Conservation (phyloP, 2,797 vertebrate genomes). For the Crocidura indochinensis region DNA sequence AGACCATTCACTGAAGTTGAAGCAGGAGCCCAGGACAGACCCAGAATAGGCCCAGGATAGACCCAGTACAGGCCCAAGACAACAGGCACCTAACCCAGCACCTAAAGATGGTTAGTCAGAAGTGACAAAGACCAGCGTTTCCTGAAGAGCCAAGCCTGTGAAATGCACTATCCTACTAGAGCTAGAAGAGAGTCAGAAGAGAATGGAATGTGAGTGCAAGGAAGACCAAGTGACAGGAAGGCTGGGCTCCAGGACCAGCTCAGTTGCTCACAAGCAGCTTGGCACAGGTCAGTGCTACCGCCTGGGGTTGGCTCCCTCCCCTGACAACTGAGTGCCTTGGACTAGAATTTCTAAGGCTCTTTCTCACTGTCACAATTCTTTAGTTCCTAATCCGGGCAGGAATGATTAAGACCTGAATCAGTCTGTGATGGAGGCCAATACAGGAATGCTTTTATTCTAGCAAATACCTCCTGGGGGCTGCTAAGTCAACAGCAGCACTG, state of each 20-base stretch:
- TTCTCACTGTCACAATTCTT: neutral
- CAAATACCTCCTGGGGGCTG: fast-evolving
- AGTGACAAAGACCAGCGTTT: neutral
- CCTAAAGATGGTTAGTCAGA: neutral
- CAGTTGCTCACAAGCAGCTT: too few relatives aligned
- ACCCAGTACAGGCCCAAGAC: too few relatives aligned
- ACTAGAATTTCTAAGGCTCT: neutral
- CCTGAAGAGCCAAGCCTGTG: neutral
- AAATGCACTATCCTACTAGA: neutral
- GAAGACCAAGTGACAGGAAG: neutral
- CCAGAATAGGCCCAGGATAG: too few relatives aligned
- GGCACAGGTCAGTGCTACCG: neutral
- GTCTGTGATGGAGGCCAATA: fast-evolving
- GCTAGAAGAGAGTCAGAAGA: neutral
- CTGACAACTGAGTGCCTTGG: neutral
- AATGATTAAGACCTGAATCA: neutral
- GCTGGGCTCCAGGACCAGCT: neutral
- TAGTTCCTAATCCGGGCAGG: neutral
- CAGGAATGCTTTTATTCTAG: neutral
- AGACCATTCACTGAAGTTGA: neutral
- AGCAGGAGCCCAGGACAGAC: neutral
- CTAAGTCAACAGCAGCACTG: neutral
- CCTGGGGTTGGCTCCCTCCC: neutral
- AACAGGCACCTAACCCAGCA: neutral
- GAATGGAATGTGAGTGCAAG: neutral